These are phyloP conservation scores for Oncorhynchus mykiss DNA, from an alignment of 2,113 vertebrate genomes.

Conservation along the genomic window DNA sequence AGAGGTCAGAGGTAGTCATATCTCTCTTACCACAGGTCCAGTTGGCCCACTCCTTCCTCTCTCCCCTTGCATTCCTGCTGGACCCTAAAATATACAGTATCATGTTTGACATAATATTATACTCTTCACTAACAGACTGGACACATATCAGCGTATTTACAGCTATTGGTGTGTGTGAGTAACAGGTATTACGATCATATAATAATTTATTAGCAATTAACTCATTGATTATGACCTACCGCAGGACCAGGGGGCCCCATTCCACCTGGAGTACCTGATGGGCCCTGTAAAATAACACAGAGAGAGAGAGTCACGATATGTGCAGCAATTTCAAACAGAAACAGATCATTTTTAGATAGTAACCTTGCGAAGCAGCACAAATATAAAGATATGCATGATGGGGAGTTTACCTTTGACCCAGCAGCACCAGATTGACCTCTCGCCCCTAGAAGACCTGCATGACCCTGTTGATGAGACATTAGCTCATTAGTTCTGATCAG, in stretches of 20 bases:
- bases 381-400: neutral
- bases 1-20: neutral
- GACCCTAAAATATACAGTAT: slow-evolving; percentile 75
- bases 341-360: neutral
- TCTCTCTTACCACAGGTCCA: slow-evolving; percentile 82
- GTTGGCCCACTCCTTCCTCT: slow-evolving; percentile 86
- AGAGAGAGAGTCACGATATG: neutral
- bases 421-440: slow-evolving; percentile 87
- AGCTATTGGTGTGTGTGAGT: neutral
- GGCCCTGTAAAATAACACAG: slow-evolving; percentile 74
- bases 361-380: neutral
- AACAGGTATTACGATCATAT: neutral
- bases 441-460: slow-evolving; percentile 76
- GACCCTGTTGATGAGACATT: slow-evolving; percentile 73
- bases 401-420: slow-evolving; percentile 84
- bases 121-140: neutral
- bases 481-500: too few relatives aligned
- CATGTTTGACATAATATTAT: neutral
- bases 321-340: neutral
- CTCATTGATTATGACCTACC: slow-evolving; percentile 66
- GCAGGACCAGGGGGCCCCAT: slow-evolving; percentile 85
- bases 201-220: neutral
- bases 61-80: slow-evolving; percentile 89
- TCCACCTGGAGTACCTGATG: slow-evolving; percentile 81
- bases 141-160: neutral